Base-by-base conservation (phyloP, 2,888 invertebrate genomes). In the Ennomos quercinarius region DNA sequence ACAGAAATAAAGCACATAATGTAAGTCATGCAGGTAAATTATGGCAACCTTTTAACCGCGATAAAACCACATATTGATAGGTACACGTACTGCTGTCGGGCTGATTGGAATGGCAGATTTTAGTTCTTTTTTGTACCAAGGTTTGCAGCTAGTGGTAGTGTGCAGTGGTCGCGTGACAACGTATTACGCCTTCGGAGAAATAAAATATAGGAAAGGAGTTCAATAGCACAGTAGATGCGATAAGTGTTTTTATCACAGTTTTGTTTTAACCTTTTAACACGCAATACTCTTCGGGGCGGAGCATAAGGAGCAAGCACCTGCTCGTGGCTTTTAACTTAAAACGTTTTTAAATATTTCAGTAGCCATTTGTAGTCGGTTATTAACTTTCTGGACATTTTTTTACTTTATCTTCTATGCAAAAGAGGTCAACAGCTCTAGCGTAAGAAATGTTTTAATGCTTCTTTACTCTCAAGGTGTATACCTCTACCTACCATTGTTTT, bases 131-230 rank as follows among this genome's bases (percentile, higher is more conserved):
- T 45, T 49, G 58, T 56, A 48, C 57, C 47, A 64, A 65, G 65
- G 66, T 53, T 57, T 44, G 47, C 39, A 9, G 38, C 47, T 45
- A 41, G 49, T 44, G 11, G 51, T 39, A 39, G 45, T 42, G 47
- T 46, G 35, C 49, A 64, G 66, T 61, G 59, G 60, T 72, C 69
- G 77, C 78, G 78, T 78, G 78, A 74, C 77, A 67, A 61, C 60
- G 68, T 67, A 68, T 69, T 67, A 61, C 55, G 58, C 49, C 27
- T 53, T 47, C 34, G 38, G 63, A 64, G 51, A 65, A 61, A 67
- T 61, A 60, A 57, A 61, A 52, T 62, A 70, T 62, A 63, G 70
- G 63, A 72, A 68, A 68, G 58, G 57, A 61, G 68, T 70, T 66
- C 65, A 69, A 72, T 66, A 67, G 61, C 68, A 63, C 52, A 56